A percentile compares a stretch with the other conserved stretches of the same genome.
phyloP scores from a whole-genome alignment of 2,888 invertebrate genomes.

The Zhuqinia jingwanae region DNA sequence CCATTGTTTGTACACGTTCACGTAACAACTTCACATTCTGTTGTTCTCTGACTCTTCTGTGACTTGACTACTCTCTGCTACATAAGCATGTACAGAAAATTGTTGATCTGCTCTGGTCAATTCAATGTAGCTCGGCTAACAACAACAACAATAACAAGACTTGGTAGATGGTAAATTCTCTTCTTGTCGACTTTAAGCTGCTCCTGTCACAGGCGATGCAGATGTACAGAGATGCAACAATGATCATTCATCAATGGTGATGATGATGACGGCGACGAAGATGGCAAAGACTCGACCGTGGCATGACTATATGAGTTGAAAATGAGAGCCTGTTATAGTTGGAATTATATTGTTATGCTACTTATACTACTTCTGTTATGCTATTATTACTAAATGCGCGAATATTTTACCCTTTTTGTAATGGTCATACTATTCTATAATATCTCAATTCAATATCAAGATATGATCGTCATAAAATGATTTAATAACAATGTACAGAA shows the following conservation, averaged over 20 bases:
- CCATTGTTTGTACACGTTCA: conserved; percentile 24
- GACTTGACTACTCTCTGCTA: too few relatives aligned
- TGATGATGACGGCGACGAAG: conserved; percentile 6
- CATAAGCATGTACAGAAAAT: conserved; percentile 10
- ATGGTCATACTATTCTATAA: neutral
- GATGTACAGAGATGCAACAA: conserved; percentile 10
- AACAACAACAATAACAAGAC: too few relatives aligned
- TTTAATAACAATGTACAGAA: neutral
- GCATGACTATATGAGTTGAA: too few relatives aligned
- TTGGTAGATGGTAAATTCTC: too few relatives aligned
- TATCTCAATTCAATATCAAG: conserved; percentile 44
- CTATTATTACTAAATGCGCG: conserved; percentile 18
- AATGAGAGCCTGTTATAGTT: conserved; percentile 12
- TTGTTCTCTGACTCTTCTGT: too few relatives aligned
- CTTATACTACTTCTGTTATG: conserved; percentile 2
- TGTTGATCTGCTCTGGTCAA: neutral
- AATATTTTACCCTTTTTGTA: neutral
- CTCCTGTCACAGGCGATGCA: conserved; percentile 41
- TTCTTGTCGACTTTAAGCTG: conserved; percentile 11
- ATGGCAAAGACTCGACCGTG: conserved; percentile 12
- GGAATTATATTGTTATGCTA: too few relatives aligned
- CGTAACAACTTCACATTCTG: neutral
- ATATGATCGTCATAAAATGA: neutral
- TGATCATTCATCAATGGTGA: neutral
- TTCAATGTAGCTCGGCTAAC: too few relatives aligned